phyloP scores from a whole-genome alignment of 2,888 invertebrate species.

The Plusia festucae region DNA sequence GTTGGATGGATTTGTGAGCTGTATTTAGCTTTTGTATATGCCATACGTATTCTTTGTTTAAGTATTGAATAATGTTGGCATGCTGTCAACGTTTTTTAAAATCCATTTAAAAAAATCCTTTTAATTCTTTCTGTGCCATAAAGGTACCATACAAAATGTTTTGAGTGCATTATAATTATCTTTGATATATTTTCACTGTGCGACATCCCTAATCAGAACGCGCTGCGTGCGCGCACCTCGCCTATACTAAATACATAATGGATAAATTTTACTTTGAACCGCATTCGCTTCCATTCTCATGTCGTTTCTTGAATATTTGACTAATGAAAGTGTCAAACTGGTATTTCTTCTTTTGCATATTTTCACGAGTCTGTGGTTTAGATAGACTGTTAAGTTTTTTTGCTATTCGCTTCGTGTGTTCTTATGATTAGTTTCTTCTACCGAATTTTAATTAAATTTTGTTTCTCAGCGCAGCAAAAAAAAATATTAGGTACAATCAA shows the following conservation, averaged over 20 bases:
- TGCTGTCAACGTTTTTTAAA: background rate
- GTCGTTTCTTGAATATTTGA: slow-evolving; percentile 62
- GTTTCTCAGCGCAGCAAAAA: slow-evolving; percentile 1
- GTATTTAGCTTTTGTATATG: background rate
- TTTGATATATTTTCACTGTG: slow-evolving; percentile 10
- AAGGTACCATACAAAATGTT: background rate
- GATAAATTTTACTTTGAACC: slow-evolving; percentile 71
- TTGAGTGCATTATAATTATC: background rate
- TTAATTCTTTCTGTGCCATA: background rate
- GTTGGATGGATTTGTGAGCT: background rate
- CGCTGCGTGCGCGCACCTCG: slow-evolving; percentile 59
- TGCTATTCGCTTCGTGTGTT: slow-evolving; percentile 11
- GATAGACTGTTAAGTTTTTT: slow-evolving; percentile 3
- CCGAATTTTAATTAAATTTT: slow-evolving; percentile 25
- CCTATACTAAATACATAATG: slow-evolving; percentile 84
- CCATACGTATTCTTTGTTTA: background rate
- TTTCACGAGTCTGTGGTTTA: slow-evolving; percentile 25
- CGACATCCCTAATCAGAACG: slow-evolving; percentile 49
- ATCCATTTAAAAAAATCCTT: background rate
- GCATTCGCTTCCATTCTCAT: slow-evolving; percentile 66
- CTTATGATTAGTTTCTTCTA: slow-evolving; percentile 18
- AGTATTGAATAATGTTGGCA: background rate
- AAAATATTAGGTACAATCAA: slow-evolving; percentile 31
- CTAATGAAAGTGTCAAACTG: slow-evolving; percentile 58
- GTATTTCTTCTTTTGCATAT: slow-evolving; percentile 39